These are phyloP conservation scores for Diplodus puntazzo DNA, from an alignment of 2,797 vertebrate species.

Conservation along the genomic window DNA sequence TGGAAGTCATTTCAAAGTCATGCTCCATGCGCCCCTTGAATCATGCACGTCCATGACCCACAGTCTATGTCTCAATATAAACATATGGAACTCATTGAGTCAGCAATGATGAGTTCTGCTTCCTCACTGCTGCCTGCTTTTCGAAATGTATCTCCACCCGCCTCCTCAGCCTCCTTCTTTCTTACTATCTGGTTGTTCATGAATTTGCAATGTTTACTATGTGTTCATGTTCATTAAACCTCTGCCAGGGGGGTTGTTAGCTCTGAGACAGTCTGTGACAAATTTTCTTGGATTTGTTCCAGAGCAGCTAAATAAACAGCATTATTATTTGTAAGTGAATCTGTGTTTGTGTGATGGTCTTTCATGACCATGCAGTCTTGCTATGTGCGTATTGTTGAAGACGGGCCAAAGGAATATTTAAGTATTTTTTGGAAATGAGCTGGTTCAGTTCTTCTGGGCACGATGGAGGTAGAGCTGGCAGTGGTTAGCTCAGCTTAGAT, in stretches of 20 bases:
- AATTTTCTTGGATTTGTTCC: neutral
- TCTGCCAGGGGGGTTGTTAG: no score
- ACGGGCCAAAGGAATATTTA: neutral
- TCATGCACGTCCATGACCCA: neutral
- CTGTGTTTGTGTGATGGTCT: neutral
- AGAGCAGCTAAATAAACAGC: neutral
- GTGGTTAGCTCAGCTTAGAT: neutral
- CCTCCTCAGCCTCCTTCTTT: neutral
- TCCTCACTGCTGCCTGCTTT: neutral
- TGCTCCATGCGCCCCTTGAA: neutral
- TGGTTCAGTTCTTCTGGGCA: neutral
- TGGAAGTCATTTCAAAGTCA: neutral
- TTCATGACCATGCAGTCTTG: neutral
- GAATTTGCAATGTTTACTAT: neutral
- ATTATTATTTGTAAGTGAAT: neutral
- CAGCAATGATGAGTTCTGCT: neutral
- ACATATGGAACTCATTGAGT: neutral
- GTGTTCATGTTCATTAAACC: neutral
- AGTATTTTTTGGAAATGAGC: neutral
- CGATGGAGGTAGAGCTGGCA: neutral
- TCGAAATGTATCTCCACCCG: neutral
- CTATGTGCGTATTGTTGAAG: neutral
- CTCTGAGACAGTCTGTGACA: neutral
- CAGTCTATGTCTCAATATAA: constrained; percentile 6
- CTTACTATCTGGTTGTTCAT: neutral